These are phyloP conservation scores for Thalassoma bifasciatum DNA, from an alignment of 2,113 vertebrate genomes.

Conservation along the genomic window DNA sequence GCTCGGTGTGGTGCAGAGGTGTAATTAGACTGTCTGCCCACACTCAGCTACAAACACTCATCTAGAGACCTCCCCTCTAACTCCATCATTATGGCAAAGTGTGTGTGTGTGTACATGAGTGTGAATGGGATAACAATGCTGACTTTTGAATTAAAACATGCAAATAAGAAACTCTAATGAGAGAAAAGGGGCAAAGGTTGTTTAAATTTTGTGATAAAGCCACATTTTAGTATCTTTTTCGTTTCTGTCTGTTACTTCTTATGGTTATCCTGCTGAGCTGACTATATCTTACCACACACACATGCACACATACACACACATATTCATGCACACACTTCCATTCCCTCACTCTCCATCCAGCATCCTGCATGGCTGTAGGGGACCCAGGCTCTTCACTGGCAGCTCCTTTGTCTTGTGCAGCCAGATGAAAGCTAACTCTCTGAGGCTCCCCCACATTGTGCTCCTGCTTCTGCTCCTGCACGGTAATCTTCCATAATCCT, in stretches of 20 bases:
- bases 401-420: slow-evolving; percentile 72
- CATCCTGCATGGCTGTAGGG: slow-evolving; percentile 47
- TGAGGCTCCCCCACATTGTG: slow-evolving; percentile 57
- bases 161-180: background rate
- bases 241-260: background rate
- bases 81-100: slow-evolving; percentile 61
- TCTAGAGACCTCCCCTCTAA: slow-evolving; percentile 48
- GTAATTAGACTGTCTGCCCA: slow-evolving; percentile 77
- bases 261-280: background rate
- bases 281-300: background rate
- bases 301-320: background rate
- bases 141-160: slow-evolving; percentile 26
- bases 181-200: background rate
- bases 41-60: slow-evolving; percentile 66
- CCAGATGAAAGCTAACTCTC: slow-evolving; percentile 72
- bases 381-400: slow-evolving; percentile 46
- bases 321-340: background rate
- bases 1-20: slow-evolving; percentile 56
- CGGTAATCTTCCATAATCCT: slow-evolving; percentile 78
- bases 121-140: slow-evolving; percentile 2
- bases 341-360: slow-evolving; percentile 54
- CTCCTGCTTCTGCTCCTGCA: slow-evolving; percentile 70
- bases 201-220: background rate
- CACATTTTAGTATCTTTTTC: background rate
- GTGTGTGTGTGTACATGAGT: slow-evolving; percentile 35